Conservation (phyloP, 2,888 invertebrate species). For the Nemoura dubitans region DNA sequence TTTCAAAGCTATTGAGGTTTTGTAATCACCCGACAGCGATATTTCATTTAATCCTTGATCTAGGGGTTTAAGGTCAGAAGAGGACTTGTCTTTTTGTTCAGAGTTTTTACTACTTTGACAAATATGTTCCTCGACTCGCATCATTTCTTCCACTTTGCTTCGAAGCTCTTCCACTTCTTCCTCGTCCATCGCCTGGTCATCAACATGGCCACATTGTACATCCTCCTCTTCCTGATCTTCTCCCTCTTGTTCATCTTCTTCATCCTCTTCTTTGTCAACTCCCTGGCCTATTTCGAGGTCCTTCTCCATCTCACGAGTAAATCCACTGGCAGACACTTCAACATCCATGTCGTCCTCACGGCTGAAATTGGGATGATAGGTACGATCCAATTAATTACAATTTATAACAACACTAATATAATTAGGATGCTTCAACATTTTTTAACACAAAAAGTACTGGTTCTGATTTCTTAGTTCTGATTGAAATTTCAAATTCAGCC, state of each 20-base stretch:
- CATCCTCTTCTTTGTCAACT: constrained; percentile 60
- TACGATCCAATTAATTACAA: too few relatives aligned
- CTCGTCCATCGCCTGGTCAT: constrained; percentile 1
- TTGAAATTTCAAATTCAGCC: too few relatives aligned
- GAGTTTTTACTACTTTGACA: background rate
- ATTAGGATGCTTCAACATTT: too few relatives aligned
- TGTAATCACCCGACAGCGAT: background rate
- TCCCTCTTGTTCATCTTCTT: constrained; percentile 55
- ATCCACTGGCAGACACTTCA: constrained; percentile 90
- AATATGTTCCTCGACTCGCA: constrained; percentile 18
- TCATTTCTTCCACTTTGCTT: constrained; percentile 48
- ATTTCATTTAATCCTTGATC: too few relatives aligned
- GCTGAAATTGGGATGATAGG: constrained; percentile 61
- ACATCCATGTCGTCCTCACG: constrained; percentile 85
- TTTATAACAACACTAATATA: too few relatives aligned
- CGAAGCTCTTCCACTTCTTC: constrained; percentile 49
- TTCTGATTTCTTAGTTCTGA: background rate
- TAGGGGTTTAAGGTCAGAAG: background rate
- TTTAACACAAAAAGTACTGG: too few relatives aligned
- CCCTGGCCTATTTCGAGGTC: constrained; percentile 69
- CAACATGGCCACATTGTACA: constrained; percentile 42
- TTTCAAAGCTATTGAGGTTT: background rate
- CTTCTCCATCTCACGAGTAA: constrained; percentile 82
- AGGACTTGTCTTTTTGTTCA: too few relatives aligned
- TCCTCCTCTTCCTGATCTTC: constrained; percentile 47